phyloP scores from a whole-genome alignment of 2,797 vertebrate species.

The Rhinatrema bivittatum region DNA sequence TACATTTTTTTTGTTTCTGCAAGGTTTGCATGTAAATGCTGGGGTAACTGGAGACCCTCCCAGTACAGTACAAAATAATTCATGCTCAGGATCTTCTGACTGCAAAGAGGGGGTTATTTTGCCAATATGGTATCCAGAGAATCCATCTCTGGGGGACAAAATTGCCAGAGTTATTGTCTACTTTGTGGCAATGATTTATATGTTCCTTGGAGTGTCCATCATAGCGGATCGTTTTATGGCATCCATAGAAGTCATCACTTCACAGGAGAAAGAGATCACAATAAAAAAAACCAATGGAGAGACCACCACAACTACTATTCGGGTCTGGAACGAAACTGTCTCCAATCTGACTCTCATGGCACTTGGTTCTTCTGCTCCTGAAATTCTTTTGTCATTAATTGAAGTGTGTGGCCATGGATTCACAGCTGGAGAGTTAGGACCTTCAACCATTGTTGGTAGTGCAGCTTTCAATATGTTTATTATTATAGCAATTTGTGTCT shows the following conservation, averaged over 20 bases:
- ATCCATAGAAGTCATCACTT: conserved; percentile 96
- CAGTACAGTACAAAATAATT: conserved; percentile 67
- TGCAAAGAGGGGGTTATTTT: conserved; percentile 90
- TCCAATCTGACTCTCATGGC: conserved; percentile 98
- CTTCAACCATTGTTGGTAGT: conserved; percentile 91
- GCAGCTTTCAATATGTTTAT: conserved; percentile 98
- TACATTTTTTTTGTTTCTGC: conserved; percentile 66
- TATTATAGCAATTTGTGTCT: conserved; percentile 93
- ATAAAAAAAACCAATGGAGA: conserved; percentile 93
- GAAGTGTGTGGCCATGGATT: conserved; percentile 93
- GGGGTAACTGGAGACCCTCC: conserved; percentile 67
- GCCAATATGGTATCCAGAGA: conserved; percentile 97
- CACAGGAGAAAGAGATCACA: conserved; percentile 89
- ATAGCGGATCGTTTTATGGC: conserved; percentile 98
- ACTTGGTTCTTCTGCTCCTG: conserved; percentile 89
- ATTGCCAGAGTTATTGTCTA: conserved; percentile 97
- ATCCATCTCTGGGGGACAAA: conserved; percentile 96
- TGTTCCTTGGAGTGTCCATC: conserved; percentile 97
- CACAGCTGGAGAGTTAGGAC: conserved; percentile 84
- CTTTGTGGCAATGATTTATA: conserved; percentile 97
- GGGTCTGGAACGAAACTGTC: conserved; percentile 96
- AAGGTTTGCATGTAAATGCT: conserved; percentile 71
- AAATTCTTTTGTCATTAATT: conserved; percentile 92
- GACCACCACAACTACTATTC: conserved; percentile 85
- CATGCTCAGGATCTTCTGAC: conserved; percentile 75